Evolutionary conservation across 2,888 invertebrate genomes (phyloP), one percentile per base, ranked within the genome.

Genomic region (Ormyrus nitidulus): DNA sequence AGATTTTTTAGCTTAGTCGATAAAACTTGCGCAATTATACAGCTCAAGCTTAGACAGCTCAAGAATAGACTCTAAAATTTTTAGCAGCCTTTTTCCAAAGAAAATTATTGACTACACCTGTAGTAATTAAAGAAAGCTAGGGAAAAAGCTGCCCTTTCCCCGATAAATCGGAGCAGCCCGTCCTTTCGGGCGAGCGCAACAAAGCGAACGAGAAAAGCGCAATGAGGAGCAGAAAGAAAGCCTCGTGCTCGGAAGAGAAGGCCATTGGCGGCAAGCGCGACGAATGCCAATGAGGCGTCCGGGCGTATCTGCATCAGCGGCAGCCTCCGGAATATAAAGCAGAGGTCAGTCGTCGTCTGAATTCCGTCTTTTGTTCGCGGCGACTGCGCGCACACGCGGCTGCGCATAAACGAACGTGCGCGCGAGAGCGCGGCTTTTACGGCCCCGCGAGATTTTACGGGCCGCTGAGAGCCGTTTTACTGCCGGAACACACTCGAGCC

Each of bases 321-420:
- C 44, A 13, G 53, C 64, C 62, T 49, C 54, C 10, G 49, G 77
- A 78, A 81, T 82, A 82, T 79, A 78, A 82, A 82, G 70, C 72
- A 80, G 77, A 80, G 72, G 80, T 81, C 69, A 72, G 54, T 75
- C 71, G 61, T 65, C 10, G 44, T 58, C 59, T 13, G 46, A 68
- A 68, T 59, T 59, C 10, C 70, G 62, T 73, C 66, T 68, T 68
- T 76, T 53, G 58, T 61, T 4, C 44, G 13, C 9, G 2, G 46
- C 34, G 34, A 34, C 34, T 34, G 58, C 46, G 51, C 11, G 49
- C 4, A 51, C 10, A 48, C 34, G 6, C 13, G n/a, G 7, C 51
- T n/a, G 44, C 34, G 48, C n/a, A 0, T 10, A 8, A 13, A 64
- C 10, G 9, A n/a, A 9, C n/a, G 53, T 46, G 46, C 68, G 53